Evolutionary conservation across 2,113 vertebrate genomes (phyloP).

Genomic region (Poecile atricapillus): DNA sequence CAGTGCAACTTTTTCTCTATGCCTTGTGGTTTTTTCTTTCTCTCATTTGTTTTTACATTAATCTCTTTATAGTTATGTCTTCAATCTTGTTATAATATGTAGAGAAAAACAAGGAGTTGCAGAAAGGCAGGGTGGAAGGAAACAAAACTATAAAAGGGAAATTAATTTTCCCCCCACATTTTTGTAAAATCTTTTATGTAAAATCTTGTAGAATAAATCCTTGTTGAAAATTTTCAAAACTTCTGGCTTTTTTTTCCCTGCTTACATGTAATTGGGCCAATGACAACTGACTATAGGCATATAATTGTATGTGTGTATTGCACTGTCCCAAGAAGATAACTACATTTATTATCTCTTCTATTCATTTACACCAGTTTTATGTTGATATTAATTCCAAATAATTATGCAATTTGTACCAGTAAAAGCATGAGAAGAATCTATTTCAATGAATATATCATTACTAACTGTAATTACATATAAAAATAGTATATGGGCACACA

Average conservation of each 20-base stretch:
- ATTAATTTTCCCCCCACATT: background rate
- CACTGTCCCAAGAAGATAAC: background rate
- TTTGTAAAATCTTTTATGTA: background rate
- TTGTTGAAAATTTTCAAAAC: background rate
- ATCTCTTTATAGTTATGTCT: background rate
- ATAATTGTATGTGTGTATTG: background rate
- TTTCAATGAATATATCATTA: background rate
- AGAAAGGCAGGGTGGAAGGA: background rate
- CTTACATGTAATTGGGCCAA: background rate
- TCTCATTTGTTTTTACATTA: background rate
- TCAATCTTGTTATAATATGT: background rate
- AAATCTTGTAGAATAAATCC: background rate
- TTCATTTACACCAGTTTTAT: background rate
- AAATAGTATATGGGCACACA: background rate
- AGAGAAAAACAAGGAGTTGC: background rate
- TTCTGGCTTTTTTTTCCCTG: background rate
- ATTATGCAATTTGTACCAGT: background rate
- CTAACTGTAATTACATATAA: background rate
- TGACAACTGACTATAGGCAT: background rate
- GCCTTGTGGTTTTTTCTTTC: background rate
- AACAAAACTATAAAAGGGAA: background rate
- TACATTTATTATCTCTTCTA: background rate
- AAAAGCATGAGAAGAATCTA: background rate
- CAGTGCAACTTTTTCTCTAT: background rate
- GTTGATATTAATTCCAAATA: slow-evolving; percentile 29